phyloP scores from a whole-genome alignment of 2,113 vertebrate species.

The Seriola rivoliana region DNA sequence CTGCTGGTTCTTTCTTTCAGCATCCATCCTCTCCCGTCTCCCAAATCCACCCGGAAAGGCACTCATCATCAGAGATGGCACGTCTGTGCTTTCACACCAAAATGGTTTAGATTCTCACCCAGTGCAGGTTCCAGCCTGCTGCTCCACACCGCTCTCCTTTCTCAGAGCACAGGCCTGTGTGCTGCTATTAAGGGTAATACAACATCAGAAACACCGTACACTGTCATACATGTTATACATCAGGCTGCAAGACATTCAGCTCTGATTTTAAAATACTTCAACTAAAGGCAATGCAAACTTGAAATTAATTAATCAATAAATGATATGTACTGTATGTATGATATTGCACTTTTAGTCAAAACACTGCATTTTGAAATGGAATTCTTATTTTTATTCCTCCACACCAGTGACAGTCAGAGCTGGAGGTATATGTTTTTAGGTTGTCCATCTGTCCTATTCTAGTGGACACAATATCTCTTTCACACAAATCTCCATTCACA shows the following conservation, averaged over 20 bases:
- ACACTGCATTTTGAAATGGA: too few species aligned
- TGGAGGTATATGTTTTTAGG: too few species aligned
- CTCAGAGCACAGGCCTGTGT: not conserved
- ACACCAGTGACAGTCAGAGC: too few species aligned
- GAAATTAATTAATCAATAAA: not conserved
- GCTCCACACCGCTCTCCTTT: slow-evolving; percentile 8
- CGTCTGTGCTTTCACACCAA: slow-evolving; percentile 11
- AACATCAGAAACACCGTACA: slow-evolving; percentile 1
- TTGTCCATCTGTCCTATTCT: too few species aligned
- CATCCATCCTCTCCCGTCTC: slow-evolving; percentile 11
- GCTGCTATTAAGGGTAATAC: not conserved
- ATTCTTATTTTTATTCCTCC: too few species aligned
- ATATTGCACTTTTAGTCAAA: too few species aligned
- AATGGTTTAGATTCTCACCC: slow-evolving; percentile 25
- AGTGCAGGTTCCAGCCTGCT: not conserved
- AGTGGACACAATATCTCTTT: too few species aligned
- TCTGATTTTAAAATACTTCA: not conserved
- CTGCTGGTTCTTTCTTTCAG: not conserved
- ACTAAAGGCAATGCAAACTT: not conserved
- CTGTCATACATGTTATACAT: not conserved
- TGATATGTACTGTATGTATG: too few species aligned
- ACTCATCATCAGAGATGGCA: slow-evolving; percentile 9
- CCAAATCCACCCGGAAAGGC: slow-evolving; percentile 7
- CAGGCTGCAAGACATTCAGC: not conserved
- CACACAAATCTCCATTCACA: too few species aligned